Evolutionary conservation across 1,140 invertebrate genomes (phyloP), one percentile per base, ranked within the genome.

Genomic region (Calephelis virginiensis): DNA sequence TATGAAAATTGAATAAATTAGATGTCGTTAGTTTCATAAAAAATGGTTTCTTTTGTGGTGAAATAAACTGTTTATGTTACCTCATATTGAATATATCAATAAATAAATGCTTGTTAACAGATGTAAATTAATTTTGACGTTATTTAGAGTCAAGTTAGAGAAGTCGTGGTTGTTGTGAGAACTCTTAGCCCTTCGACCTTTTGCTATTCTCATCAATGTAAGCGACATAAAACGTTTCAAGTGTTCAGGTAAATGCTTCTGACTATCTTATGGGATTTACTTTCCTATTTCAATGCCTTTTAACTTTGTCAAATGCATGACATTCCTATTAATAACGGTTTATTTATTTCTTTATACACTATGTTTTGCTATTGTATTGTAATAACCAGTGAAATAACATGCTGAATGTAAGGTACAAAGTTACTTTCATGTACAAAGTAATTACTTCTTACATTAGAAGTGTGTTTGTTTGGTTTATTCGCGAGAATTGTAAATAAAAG

Each of bases 161-260:
- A 28, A 45, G 13, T 50, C 28, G 28, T 4, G 40, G 66, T 47
- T 56, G 72, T 72, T 75, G 69, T 72, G 61, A 66, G 64, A 71
- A 66, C 45, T 48, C 60, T 61, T 28, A 63, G 70, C 69, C 73
- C 69, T 73, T 43, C 62, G 73, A 74, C 75, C 72, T 75, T 76
- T 75, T 61, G 56, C 74, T 78, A 81, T 68, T 72, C 74, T 81
- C 82, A 81, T 85, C 81, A 85, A 81, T 85, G 79, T 83, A 81
- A 78, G 77, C 73, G 80, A 80, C 82, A 81, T 84, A 84, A 86
- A 86, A 80, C 80, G 73, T 76, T 71, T 70, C 73, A 28, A 67
- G 68, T 70, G 72, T 83, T 82, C 79, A 75, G 76, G 75, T 73
- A 78, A 80, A 74, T 78, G 48, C 70, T 74, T 74, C 60, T 78